Percentiles rank a stretch among this genome's conserved stretches.
These are phyloP conservation scores for Platycercus adscitus DNA, from an alignment of 2,113 vertebrate species.

Conservation along the genomic window DNA sequence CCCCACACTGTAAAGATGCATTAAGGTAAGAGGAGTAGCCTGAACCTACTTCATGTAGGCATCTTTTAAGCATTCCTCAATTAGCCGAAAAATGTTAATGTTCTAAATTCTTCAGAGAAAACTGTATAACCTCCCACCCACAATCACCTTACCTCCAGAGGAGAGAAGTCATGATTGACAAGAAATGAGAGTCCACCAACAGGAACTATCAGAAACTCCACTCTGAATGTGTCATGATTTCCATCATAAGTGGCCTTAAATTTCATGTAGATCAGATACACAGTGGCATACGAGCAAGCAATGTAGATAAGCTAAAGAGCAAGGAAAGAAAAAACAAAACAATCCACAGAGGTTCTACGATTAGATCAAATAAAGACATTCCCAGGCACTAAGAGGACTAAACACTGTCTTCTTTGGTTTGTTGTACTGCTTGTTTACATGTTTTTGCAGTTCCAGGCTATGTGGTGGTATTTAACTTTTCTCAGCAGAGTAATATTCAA, in stretches of 20 bases:
- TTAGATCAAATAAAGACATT: not conserved
- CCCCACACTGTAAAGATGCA: not conserved
- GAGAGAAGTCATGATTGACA: conserved; percentile 98
- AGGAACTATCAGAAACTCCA: conserved; percentile 96
- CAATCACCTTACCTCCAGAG: conserved; percentile 88
- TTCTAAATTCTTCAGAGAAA: not conserved
- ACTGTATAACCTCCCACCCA: not conserved
- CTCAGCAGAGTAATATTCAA: not conserved
- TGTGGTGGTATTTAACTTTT: not conserved
- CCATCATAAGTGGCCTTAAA: conserved; percentile 98
- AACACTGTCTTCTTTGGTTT: not conserved
- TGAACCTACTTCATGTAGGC: not conserved
- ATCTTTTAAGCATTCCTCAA: not conserved
- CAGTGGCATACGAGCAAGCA: conserved; percentile 91
- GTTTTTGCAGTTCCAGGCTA: not conserved
- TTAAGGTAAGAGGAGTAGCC: not conserved
- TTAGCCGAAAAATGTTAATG: not conserved
- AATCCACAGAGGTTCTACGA: not conserved
- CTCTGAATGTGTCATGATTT: conserved; percentile 97
- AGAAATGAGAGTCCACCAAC: conserved; percentile 94
- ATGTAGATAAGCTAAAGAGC: conserved; percentile 91
- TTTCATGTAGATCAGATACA: conserved; percentile 96
- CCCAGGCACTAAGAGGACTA: not conserved
- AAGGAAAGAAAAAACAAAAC: not conserved
- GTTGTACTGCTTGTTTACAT: not conserved